Conservation (phyloP, 1,140 invertebrate species). For the Habropoda laboriosa region DNA sequence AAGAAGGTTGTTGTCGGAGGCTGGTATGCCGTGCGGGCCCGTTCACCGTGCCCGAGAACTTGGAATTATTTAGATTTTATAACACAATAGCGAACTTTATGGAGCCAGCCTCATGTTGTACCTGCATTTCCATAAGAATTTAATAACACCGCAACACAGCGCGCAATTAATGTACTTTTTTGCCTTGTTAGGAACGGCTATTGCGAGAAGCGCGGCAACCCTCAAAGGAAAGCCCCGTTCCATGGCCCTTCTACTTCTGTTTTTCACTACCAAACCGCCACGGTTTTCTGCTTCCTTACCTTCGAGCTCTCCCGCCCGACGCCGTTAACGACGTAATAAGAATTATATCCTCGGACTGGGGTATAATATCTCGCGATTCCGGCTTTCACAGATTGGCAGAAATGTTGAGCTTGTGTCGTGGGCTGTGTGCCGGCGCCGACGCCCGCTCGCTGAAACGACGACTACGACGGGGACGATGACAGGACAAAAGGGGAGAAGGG, state of each 20-base stretch:
- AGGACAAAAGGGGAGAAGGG: constrained; percentile 11
- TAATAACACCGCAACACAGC: constrained; percentile 80
- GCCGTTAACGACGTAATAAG: constrained; percentile 60
- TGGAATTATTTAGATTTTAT: constrained; percentile 81
- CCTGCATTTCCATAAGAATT: constrained; percentile 81
- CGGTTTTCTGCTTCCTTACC: not conserved
- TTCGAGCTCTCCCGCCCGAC: not conserved
- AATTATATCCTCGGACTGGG: constrained; percentile 59
- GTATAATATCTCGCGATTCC: constrained; percentile 55
- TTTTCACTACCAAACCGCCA: not conserved
- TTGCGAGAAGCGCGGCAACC: constrained; percentile 50
- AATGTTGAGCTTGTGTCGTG: constrained; percentile 40
- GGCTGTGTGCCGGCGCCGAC: not conserved
- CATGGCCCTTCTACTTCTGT: constrained; percentile 11
- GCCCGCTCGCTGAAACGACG: not conserved
- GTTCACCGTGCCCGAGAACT: constrained; percentile 63
- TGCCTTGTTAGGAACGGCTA: constrained; percentile 63
- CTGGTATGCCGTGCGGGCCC: not conserved
- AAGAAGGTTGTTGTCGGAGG: too few species aligned
- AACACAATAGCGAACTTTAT: constrained; percentile 81
- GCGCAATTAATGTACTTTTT: constrained; percentile 81
- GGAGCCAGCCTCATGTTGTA: constrained; percentile 62
- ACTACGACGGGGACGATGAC: not conserved
- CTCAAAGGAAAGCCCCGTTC: constrained; percentile 54
- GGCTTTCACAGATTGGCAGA: constrained; percentile 52